Conservation (phyloP, 2,888 invertebrate genomes). For the Drosophila tripunctata region DNA sequence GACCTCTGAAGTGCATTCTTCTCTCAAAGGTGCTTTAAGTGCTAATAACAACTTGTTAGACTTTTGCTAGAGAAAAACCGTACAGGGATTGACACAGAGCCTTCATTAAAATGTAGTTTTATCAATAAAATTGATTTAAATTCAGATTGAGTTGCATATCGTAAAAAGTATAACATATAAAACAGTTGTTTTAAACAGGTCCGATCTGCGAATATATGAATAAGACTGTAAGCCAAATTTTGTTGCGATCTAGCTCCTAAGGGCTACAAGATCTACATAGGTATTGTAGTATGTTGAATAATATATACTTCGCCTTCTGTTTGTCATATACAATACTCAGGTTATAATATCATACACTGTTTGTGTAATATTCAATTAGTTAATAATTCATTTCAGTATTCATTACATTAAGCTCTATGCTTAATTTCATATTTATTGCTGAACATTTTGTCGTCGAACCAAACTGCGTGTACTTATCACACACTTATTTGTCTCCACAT, state of each 20-base stretch:
- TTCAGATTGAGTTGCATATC: not conserved
- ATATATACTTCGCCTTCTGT: too few species aligned
- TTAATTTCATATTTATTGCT: constrained; percentile 43
- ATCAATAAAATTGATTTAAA: not conserved
- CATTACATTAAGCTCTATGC: constrained; percentile 26
- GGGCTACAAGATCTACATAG: too few species aligned
- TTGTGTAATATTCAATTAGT: not conserved
- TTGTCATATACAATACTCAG: not conserved
- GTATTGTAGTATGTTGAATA: too few species aligned
- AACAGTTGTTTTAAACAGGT: too few species aligned
- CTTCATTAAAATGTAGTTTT: not conserved
- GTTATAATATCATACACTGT: not conserved
- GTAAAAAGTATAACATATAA: too few species aligned
- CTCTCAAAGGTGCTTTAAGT: constrained; percentile 41
- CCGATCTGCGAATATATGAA: too few species aligned
- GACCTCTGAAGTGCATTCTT: constrained; percentile 19
- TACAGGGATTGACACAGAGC: not conserved
- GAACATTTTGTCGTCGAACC: constrained; percentile 32
- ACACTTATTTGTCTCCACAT: constrained; percentile 63
- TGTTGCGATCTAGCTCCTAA: too few species aligned
- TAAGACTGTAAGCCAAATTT: too few species aligned
- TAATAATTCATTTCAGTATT: constrained; percentile 4
- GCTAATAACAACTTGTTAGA: constrained; percentile 46
- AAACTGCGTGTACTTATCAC: constrained; percentile 64
- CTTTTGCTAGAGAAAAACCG: constrained; percentile 7